Evolutionary conservation across 2,888 invertebrate genomes (phyloP).

Genomic region (Rosalia funebris): DNA sequence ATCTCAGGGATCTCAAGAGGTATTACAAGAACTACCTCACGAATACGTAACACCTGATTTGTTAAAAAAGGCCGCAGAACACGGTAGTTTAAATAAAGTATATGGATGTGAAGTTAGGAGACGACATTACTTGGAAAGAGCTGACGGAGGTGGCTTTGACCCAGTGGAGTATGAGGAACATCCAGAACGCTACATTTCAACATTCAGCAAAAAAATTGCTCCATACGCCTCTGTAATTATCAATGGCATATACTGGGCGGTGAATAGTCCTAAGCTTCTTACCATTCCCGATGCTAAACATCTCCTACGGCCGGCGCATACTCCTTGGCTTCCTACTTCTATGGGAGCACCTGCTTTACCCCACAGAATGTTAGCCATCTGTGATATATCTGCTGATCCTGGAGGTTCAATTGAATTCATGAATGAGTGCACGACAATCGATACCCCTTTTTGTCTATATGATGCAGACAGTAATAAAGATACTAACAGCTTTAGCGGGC

Average conservation of each 20-base stretch:
- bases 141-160: conserved; percentile 93
- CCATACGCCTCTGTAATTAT: conserved; percentile 97
- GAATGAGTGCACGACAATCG: conserved; percentile 99
- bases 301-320: conserved; percentile 85
- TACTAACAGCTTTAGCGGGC: conserved; percentile 94
- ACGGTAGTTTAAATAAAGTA: conserved; percentile 95
- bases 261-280: conserved; percentile 93
- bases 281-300: conserved; percentile 99
- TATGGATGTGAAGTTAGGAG: conserved; percentile 94
- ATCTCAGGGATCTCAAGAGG: conserved; percentile 88
- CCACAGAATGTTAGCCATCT: conserved; percentile 92
- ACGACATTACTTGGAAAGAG: conserved; percentile 91
- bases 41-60: conserved; percentile 97
- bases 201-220: conserved; percentile 96
- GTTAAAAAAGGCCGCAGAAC: conserved; percentile 93
- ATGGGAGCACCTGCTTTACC: conserved; percentile 89
- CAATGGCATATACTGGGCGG: conserved; percentile 99
- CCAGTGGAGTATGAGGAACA: conserved; percentile 87
- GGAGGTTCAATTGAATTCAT: conserved; percentile 92
- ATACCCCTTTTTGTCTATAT: conserved; percentile 99
- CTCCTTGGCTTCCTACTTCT: conserved; percentile 93
- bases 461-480: conserved; percentile 98
- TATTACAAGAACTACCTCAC: conserved; percentile 96
- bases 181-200: conserved; percentile 94
- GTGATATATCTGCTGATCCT: conserved; percentile 99